phyloP scores from a whole-genome alignment of 2,888 invertebrate genomes.

The Aspidiotus destructor region DNA sequence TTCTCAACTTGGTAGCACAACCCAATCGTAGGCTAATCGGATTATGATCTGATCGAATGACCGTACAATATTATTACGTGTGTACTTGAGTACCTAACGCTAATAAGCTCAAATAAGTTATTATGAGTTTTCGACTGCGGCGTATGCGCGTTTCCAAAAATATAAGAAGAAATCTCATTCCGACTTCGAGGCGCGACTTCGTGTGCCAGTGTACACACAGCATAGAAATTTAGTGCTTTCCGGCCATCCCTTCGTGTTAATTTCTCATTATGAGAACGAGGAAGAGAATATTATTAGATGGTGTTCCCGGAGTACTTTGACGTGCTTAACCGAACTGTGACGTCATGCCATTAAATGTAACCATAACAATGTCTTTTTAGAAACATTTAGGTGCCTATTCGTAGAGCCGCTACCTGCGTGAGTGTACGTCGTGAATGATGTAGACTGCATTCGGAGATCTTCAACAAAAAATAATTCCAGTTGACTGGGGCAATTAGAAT shows the following conservation, averaged over 20 bases:
- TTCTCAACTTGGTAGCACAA: too few species aligned
- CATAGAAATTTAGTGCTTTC: neutral
- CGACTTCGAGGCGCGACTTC: neutral
- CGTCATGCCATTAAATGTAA: slow-evolving; percentile 30
- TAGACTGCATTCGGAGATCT: slow-evolving; percentile 3
- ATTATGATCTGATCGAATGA: too few species aligned
- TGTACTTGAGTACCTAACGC: too few species aligned
- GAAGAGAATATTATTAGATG: neutral
- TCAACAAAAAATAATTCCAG: slow-evolving; percentile 29
- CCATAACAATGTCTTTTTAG: slow-evolving; percentile 27
- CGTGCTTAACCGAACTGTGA: slow-evolving; percentile 31
- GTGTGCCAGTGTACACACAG: neutral
- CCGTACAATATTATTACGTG: too few species aligned
- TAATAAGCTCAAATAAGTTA: too few species aligned
- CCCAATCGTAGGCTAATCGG: too few species aligned
- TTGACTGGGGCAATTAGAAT: slow-evolving; percentile 31
- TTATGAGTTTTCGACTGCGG: too few species aligned
- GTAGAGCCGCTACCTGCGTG: neutral
- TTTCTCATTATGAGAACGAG: slow-evolving; percentile 9
- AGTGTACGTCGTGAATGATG: too few species aligned
- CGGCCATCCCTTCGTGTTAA: neutral
- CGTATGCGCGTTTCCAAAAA: too few species aligned
- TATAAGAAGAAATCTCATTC: too few species aligned
- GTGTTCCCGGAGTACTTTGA: slow-evolving; percentile 27
- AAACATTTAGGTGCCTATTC: slow-evolving; percentile 16